Conservation (phyloP, 2,797 vertebrate species). For the Rhadinocentrus ornatus region DNA sequence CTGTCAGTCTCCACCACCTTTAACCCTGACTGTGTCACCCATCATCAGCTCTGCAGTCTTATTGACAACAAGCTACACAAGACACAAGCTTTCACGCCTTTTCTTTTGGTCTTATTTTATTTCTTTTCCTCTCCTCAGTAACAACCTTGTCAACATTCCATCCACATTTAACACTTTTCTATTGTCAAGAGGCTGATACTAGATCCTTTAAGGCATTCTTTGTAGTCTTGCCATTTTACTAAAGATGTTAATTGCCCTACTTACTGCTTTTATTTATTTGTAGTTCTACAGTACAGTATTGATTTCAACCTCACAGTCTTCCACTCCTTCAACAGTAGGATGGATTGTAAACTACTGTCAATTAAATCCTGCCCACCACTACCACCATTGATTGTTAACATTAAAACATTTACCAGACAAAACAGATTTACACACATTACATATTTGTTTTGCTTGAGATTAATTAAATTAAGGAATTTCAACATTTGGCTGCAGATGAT, state of each 20-base stretch:
- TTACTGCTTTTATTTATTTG: too few species aligned
- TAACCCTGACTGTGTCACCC: slow-evolving; percentile 50
- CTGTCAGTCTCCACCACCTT: slow-evolving; percentile 49
- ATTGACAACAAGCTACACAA: slow-evolving; percentile 44
- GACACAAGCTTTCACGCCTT: slow-evolving; percentile 44
- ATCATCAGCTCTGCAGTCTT: slow-evolving; percentile 45
- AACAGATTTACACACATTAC: too few species aligned
- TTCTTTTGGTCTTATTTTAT: slow-evolving; percentile 2
- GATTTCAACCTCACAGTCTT: too few species aligned
- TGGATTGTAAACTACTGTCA: too few species aligned
- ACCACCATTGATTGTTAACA: too few species aligned
- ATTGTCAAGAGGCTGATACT: neutral
- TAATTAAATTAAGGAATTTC: too few species aligned
- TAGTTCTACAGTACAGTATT: too few species aligned
- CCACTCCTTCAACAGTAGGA: too few species aligned
- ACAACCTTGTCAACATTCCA: neutral
- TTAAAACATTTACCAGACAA: too few species aligned
- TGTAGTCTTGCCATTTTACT: neutral
- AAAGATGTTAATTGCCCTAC: neutral
- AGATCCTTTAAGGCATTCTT: neutral
- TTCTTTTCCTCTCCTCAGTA: slow-evolving; percentile 24
- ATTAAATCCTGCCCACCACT: too few species aligned
- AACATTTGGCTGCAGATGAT: too few species aligned
- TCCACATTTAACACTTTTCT: neutral
- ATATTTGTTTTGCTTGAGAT: too few species aligned